Percentiles rank a stretch among this genome's conserved stretches.
Conservation (phyloP, 2,888 invertebrate genomes). For the Sturmia bella region DNA sequence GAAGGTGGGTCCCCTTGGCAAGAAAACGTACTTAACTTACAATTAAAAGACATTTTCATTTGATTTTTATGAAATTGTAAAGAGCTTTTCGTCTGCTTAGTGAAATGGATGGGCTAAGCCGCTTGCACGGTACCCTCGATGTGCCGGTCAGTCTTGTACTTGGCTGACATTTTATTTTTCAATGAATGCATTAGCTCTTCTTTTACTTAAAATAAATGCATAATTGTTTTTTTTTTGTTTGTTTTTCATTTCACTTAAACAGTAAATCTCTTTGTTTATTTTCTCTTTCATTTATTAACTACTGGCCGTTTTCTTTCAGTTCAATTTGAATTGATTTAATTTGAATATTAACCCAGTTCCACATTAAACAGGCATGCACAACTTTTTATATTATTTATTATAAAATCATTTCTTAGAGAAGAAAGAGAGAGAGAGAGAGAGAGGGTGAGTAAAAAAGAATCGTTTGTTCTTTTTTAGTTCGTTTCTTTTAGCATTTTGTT, state of each 20-base stretch:
- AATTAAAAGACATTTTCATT: too few species aligned
- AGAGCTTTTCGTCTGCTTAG: too few species aligned
- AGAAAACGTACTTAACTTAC: too few species aligned
- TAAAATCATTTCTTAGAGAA: not conserved
- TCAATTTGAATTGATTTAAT: constrained; percentile 64
- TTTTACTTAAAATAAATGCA: not conserved
- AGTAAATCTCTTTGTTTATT: constrained; percentile 23
- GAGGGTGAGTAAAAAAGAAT: constrained; percentile 4
- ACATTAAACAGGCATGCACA: constrained; percentile 39
- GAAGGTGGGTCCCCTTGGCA: too few species aligned
- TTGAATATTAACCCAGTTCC: constrained; percentile 68
- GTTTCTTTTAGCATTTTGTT: constrained; percentile 21
- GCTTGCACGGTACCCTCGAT: too few species aligned
- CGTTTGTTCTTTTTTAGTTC: not conserved
- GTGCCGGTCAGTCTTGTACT: too few species aligned
- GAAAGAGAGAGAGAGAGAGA: constrained; percentile 1
- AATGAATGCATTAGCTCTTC: constrained; percentile 11
- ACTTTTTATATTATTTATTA: constrained; percentile 17
- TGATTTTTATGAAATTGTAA: too few species aligned
- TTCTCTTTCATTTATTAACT: constrained; percentile 40
- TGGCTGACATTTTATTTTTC: constrained; percentile 2
- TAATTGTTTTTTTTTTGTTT: not conserved
- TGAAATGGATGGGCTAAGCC: too few species aligned
- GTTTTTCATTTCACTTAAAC: not conserved
- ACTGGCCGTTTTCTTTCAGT: constrained; percentile 16